phyloP scores from a whole-genome alignment of 2,797 vertebrate species.

The Salarias fasciatus region DNA sequence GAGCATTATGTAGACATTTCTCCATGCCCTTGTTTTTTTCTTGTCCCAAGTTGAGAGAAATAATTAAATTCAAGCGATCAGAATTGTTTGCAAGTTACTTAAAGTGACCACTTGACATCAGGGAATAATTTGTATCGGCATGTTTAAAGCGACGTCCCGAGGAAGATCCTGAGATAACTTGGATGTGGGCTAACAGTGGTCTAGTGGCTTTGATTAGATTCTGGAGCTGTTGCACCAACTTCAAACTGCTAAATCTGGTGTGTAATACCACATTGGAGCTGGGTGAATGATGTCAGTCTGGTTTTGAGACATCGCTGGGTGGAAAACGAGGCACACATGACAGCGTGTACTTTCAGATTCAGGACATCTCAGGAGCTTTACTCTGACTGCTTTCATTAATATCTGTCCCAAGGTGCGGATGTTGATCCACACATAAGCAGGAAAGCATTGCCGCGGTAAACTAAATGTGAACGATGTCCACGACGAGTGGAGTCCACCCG shows the following conservation, averaged over 20 bases:
- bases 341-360: too few species aligned
- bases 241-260: background rate
- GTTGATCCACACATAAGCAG: background rate
- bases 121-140: background rate
- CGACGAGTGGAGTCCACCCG: background rate
- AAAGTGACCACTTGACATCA: background rate
- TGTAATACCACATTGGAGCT: background rate
- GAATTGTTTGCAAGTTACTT: too few species aligned
- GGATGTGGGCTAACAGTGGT: background rate
- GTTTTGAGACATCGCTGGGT: background rate
- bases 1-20: constrained; percentile 40
- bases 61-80: too few species aligned
- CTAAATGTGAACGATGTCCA: background rate
- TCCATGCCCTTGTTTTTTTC: constrained; percentile 14
- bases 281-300: background rate
- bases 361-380: too few species aligned
- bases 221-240: background rate
- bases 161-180: background rate
- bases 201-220: background rate
- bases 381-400: too few species aligned
- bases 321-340: background rate
- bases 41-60: too few species aligned
- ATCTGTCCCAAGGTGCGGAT: too few species aligned
- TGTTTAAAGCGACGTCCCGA: background rate
- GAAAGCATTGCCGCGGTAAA: background rate